Evolutionary conservation across 2,797 vertebrate genomes (phyloP).

Genomic region (Fistularia tabacaria): DNA sequence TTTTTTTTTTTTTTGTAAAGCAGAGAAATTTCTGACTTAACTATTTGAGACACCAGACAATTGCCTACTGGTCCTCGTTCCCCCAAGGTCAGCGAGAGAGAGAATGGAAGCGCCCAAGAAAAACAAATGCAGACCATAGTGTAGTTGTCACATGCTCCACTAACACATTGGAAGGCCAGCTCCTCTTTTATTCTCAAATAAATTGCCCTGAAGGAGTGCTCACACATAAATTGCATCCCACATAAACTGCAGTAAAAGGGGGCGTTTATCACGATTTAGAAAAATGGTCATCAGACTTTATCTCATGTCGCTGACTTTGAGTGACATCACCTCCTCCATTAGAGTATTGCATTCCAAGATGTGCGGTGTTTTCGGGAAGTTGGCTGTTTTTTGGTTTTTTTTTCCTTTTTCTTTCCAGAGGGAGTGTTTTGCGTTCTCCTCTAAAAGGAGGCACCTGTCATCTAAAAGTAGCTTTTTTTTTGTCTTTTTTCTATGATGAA

Average conservation of each 20-base stretch:
- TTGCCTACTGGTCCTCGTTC: slow-evolving; percentile 61
- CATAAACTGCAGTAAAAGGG: slow-evolving; percentile 51
- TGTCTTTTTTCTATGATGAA: neutral
- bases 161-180: slow-evolving; percentile 64
- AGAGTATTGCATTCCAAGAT: slow-evolving; percentile 45
- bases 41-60: slow-evolving; percentile 68
- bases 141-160: slow-evolving; percentile 68
- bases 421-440: too few species aligned
- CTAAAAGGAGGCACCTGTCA: too few species aligned
- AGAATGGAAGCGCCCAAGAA: slow-evolving; percentile 64
- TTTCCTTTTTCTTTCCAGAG: slow-evolving; percentile 3
- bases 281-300: slow-evolving; percentile 60
- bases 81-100: slow-evolving; percentile 67
- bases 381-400: too few species aligned
- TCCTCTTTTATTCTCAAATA: slow-evolving; percentile 67
- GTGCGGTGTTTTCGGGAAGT: slow-evolving; percentile 24
- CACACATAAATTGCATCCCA: slow-evolving; percentile 59
- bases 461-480: too few species aligned
- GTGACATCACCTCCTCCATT: slow-evolving; percentile 54
- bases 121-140: slow-evolving; percentile 73
- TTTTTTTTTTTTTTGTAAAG: slow-evolving; percentile 49
- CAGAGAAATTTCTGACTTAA: slow-evolving; percentile 68
- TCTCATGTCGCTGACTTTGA: slow-evolving; percentile 56
- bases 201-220: slow-evolving; percentile 68
- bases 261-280: slow-evolving; percentile 63